Conservation (phyloP, 1,140 invertebrate species). For the Procambarus clarkii region DNA sequence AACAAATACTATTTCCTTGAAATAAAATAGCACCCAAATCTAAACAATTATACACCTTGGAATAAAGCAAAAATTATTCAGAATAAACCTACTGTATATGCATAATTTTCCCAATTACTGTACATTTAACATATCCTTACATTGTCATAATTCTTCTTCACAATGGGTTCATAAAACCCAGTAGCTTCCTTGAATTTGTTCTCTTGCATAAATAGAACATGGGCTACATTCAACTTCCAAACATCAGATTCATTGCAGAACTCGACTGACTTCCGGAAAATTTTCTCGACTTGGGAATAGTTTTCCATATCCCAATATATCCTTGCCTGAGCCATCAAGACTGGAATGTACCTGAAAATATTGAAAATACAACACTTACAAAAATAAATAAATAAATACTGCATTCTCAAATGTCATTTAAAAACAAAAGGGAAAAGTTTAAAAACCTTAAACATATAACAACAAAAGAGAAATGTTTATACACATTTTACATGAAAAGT, state of each 20-base stretch:
- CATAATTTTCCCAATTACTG: too few species aligned
- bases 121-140: constrained; percentile 77
- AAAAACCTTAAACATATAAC: too few species aligned
- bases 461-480: too few species aligned
- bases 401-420: background rate
- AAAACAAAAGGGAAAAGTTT: background rate
- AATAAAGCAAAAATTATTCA: too few species aligned
- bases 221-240: constrained; percentile 98
- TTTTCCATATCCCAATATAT: constrained; percentile 99
- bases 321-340: constrained; percentile 99
- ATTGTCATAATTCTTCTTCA: constrained; percentile 97
- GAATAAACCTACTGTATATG: too few species aligned
- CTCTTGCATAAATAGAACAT: constrained; percentile 99
- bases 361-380: background rate
- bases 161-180: constrained; percentile 98
- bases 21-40: too few species aligned
- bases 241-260: constrained; percentile 98
- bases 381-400: background rate
- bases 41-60: too few species aligned
- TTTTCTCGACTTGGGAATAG: constrained; percentile 94
- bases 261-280: constrained; percentile 96
- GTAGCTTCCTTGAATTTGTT: constrained; percentile 99
- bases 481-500: too few species aligned
- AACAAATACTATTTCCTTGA: too few species aligned
- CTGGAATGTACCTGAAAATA: constrained; percentile 85